Conservation (phyloP, 2,888 invertebrate species). For the Scelioninae gen. 1 region DNA sequence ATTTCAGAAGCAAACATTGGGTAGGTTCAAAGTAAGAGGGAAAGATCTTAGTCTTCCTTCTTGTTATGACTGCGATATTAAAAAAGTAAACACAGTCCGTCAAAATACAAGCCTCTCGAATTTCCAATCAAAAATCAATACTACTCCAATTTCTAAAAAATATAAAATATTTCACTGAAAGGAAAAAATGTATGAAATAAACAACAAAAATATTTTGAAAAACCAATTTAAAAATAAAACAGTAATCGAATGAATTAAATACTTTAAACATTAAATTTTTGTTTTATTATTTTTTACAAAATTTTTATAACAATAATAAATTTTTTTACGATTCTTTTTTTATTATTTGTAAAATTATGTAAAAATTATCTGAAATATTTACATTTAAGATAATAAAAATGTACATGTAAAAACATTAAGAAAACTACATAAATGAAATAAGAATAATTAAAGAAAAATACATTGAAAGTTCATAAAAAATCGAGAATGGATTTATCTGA, state of each 20-base stretch:
- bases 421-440: no score
- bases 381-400: no score
- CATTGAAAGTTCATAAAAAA: conserved; percentile 35
- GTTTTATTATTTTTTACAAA: no score
- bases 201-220: not conserved
- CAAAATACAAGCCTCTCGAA: not conserved
- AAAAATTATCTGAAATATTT: no score
- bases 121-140: not conserved
- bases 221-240: not conserved
- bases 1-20: conserved; percentile 72
- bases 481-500: conserved; percentile 23
- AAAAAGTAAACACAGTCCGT: conserved; percentile 50
- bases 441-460: conserved; percentile 43
- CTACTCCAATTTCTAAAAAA: not conserved
- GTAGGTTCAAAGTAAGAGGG: conserved; percentile 58
- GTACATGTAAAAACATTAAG: no score
- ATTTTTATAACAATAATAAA: no score
- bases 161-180: not conserved
- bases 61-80: conserved; percentile 62
- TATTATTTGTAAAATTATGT: no score
- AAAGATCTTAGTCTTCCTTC: conserved; percentile 50
- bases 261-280: no score
- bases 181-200: not conserved
- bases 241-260: no score
- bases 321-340: no score